Evolutionary conservation across 2,113 vertebrate species (phyloP).

Genomic region (Caranx melampygus): DNA sequence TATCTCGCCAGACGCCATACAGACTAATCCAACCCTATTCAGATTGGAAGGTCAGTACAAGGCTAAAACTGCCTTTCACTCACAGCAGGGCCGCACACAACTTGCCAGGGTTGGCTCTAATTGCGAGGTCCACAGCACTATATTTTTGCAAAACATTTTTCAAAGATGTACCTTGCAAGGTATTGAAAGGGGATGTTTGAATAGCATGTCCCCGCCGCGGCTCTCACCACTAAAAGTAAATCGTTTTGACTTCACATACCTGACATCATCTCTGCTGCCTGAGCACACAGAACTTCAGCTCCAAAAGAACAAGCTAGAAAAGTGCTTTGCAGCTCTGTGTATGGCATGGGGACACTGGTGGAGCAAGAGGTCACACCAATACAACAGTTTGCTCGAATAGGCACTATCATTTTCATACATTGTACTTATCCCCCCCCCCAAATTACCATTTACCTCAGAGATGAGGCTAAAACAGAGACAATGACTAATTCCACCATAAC

Average conservation of each 20-base stretch:
- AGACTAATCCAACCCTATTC: constrained; percentile 52
- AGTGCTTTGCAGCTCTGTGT: constrained; percentile 19
- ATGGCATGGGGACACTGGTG: not conserved
- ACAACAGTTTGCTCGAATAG: not conserved
- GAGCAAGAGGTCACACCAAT: constrained; percentile 4
- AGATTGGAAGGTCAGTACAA: constrained; percentile 61
- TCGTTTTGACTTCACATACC: constrained; percentile 46
- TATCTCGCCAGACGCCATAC: constrained; percentile 39
- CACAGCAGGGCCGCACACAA: constrained; percentile 17
- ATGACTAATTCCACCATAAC: not conserved
- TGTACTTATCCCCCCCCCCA: not conserved
- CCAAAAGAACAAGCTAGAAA: constrained; percentile 28
- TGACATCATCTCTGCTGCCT: constrained; percentile 31
- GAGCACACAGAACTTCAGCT: constrained; percentile 33
- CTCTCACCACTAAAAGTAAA: constrained; percentile 50
- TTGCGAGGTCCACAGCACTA: constrained; percentile 47
- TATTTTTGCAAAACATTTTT: constrained; percentile 61
- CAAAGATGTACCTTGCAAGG: constrained; percentile 36
- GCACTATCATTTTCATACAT: not conserved
- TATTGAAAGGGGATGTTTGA: constrained; percentile 55
- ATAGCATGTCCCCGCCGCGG: constrained; percentile 39
- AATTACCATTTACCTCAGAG: not conserved
- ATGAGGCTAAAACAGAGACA: constrained; percentile 3
- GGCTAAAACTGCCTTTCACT: constrained; percentile 63
- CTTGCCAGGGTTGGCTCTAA: constrained; percentile 57